These are phyloP conservation scores for Aradus depressus DNA, from an alignment of 2,888 invertebrate species.

Conservation along the genomic window DNA sequence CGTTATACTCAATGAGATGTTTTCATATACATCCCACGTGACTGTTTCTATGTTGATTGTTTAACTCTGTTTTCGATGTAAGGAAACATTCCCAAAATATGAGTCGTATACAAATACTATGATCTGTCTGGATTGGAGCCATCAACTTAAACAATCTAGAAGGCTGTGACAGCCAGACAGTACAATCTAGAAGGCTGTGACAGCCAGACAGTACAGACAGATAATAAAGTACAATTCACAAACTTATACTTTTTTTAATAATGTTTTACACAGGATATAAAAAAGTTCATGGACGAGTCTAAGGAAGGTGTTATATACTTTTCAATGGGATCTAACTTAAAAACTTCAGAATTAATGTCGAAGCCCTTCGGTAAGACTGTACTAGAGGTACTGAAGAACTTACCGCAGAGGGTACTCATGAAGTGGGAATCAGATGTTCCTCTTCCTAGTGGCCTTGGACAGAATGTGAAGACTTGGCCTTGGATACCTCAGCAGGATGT, in stretches of 20 bases:
- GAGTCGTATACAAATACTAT: too few relatives aligned
- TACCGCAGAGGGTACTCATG: constrained; percentile 72
- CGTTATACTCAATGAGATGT: too few relatives aligned
- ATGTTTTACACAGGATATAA: constrained; percentile 47
- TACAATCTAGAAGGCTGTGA: neutral
- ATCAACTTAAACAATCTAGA: neutral
- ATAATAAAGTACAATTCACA: neutral
- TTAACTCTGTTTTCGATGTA: too few relatives aligned
- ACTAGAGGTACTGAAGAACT: constrained; percentile 56
- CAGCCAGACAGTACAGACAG: neutral
- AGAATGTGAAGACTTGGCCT: constrained; percentile 53
- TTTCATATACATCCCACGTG: too few relatives aligned
- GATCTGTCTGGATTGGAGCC: neutral
- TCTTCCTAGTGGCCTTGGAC: too few relatives aligned
- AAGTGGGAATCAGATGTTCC: constrained; percentile 67
- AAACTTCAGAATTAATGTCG: constrained; percentile 61
- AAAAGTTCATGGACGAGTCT: constrained; percentile 55
- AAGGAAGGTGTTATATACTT: constrained; percentile 61
- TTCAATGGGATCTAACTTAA: constrained; percentile 77
- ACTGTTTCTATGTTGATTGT: too few relatives aligned
- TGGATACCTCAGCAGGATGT: constrained; percentile 22
- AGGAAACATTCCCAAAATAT: too few relatives aligned
- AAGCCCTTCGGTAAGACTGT: constrained; percentile 55
- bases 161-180: neutral
- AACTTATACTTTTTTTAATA: neutral